A percentile compares a stretch with the other conserved stretches of the same genome.
phyloP scores from a whole-genome alignment of 2,797 vertebrate species.

The Hydrocynus forskahlii region DNA sequence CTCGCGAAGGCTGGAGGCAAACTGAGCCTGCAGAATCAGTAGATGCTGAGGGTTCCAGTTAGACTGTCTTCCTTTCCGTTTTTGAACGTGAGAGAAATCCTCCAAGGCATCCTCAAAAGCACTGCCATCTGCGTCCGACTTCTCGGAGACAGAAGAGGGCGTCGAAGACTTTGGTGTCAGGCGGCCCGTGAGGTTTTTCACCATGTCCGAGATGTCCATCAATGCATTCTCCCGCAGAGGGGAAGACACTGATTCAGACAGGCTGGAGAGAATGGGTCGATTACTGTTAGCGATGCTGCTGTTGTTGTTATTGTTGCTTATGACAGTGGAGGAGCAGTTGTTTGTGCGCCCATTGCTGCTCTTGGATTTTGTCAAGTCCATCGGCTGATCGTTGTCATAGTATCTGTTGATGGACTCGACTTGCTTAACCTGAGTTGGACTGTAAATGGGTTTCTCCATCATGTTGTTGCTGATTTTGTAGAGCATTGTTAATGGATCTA shows the following conservation, averaged over 20 bases:
- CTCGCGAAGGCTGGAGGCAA: slow-evolving; percentile 92
- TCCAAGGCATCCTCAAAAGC: slow-evolving; percentile 93
- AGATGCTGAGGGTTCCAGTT: slow-evolving; percentile 99
- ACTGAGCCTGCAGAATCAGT: slow-evolving; percentile 97
- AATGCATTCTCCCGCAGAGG: slow-evolving; percentile 93
- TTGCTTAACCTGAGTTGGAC: slow-evolving; percentile 83
- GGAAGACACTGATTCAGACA: slow-evolving; percentile 83
- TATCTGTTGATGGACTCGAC: slow-evolving; percentile 85
- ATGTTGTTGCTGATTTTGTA: slow-evolving; percentile 98
- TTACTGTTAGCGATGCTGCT: slow-evolving; percentile 68
- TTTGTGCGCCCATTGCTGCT: slow-evolving; percentile 68
- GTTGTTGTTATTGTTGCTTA: slow-evolving; percentile 66
- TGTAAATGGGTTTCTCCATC: slow-evolving; percentile 94
- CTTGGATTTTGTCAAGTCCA: slow-evolving; percentile 97
- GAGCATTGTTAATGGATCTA: slow-evolving; percentile 93
- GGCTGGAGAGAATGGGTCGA: slow-evolving; percentile 72
- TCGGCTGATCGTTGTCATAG: slow-evolving; percentile 94
- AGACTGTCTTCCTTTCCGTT: slow-evolving; percentile 95
- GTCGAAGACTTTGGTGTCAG: slow-evolving; percentile 97
- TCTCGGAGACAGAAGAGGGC: slow-evolving; percentile 92
- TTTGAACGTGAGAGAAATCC: slow-evolving; percentile 93
- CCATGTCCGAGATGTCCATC: slow-evolving; percentile 99
- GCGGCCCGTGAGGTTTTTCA: slow-evolving; percentile 95
- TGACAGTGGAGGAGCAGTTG: slow-evolving; percentile 59
- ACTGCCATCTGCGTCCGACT: slow-evolving; percentile 91